Evolutionary conservation across 2,113 vertebrate species (phyloP).

Genomic region (Toxostoma redivivum): DNA sequence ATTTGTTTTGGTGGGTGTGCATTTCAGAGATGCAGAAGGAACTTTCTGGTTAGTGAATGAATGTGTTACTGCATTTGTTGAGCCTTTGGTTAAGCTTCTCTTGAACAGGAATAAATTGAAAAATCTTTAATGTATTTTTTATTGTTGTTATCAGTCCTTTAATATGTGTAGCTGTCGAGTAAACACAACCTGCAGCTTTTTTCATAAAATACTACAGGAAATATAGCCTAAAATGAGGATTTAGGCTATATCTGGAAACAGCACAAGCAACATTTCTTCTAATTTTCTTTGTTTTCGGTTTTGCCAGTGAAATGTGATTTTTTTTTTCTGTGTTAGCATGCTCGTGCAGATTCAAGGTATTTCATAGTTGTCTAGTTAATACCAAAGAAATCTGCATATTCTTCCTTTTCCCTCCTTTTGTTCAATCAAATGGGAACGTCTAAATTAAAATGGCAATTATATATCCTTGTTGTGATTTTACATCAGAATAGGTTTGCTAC

Average conservation of each 20-base stretch:
- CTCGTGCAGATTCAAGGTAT: neutral
- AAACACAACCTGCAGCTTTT: neutral
- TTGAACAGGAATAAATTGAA: neutral
- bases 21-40: neutral
- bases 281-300: neutral
- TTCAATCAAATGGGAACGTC: neutral
- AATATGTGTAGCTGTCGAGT: neutral
- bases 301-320: neutral
- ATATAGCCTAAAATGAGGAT: neutral
- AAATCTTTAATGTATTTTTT: neutral
- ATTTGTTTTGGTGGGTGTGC: neutral
- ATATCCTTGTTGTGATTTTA: neutral
- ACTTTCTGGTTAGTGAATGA: neutral
- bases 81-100: neutral
- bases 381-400: neutral
- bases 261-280: neutral
- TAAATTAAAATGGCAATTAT: neutral
- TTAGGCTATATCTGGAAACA: neutral
- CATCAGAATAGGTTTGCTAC: neutral
- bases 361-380: neutral
- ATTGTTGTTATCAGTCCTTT: neutral
- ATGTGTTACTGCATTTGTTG: neutral
- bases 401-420: neutral
- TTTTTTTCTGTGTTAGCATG: neutral
- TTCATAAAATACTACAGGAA: neutral